These are phyloP conservation scores for Furcifer pardalis DNA, from an alignment of 2,797 vertebrate genomes.

Conservation along the genomic window DNA sequence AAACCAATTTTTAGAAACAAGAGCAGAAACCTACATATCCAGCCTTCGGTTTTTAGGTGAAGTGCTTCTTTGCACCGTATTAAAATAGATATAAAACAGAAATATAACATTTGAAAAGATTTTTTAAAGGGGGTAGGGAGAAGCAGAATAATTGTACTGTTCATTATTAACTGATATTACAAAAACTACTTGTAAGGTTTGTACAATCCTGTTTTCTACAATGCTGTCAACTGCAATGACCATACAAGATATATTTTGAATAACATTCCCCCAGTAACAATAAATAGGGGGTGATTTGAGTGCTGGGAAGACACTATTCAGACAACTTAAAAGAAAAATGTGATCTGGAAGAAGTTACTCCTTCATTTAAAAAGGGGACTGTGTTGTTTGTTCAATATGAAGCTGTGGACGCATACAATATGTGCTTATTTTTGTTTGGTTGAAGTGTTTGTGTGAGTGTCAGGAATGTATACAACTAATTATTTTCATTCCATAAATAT, in stretches of 20 bases:
- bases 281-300: not conserved
- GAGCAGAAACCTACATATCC: not conserved
- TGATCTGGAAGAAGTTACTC: not conserved
- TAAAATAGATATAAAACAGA: not conserved
- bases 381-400: not conserved
- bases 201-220: not conserved
- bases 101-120: not conserved
- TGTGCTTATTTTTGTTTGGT: not conserved
- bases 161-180: not conserved
- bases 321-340: not conserved
- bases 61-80: not conserved
- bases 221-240: not conserved
- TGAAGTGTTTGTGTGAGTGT: not conserved
- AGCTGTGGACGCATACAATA: not conserved
- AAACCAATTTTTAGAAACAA: not conserved
- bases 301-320: not conserved
- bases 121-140: not conserved
- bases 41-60: not conserved
- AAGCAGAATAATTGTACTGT: not conserved
- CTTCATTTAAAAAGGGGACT: not conserved
- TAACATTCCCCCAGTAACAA: not conserved
- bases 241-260: too few relatives aligned
- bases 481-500: not conserved
- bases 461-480: not conserved
- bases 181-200: not conserved